Evolutionary conservation across 2,113 vertebrate species (phyloP).

Genomic region (Saimiri boliviensis): DNA sequence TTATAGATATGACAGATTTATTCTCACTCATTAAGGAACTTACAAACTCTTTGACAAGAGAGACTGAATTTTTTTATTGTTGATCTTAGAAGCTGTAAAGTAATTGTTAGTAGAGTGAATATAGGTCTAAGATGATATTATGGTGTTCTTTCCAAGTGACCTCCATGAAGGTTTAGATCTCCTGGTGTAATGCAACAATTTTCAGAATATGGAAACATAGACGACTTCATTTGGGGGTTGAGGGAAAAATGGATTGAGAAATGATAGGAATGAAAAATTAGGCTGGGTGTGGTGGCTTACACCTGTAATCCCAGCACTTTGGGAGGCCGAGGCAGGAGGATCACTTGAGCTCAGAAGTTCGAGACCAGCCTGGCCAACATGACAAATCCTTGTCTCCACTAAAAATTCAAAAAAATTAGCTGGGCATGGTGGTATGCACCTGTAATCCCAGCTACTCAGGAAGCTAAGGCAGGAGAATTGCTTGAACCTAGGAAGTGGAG

Average conservation of each 20-base stretch:
- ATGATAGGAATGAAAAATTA: constrained; percentile 1
- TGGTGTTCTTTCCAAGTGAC: neutral
- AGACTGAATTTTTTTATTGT: neutral
- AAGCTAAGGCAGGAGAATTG: too few relatives aligned
- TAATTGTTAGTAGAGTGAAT: neutral
- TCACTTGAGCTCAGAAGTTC: too few relatives aligned
- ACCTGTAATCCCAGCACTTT: too few relatives aligned
- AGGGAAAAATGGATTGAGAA: neutral
- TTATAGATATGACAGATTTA: neutral
- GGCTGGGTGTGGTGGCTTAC: too few relatives aligned
- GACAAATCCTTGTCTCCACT: too few relatives aligned
- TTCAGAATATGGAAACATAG: neutral
- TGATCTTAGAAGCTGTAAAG: neutral
- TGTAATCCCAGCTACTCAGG: too few relatives aligned
- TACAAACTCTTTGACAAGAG: neutral
- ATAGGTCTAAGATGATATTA: neutral
- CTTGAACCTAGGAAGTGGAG: too few relatives aligned
- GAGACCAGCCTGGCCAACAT: too few relatives aligned
- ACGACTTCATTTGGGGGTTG: neutral
- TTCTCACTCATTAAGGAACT: neutral
- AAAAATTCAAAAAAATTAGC: too few relatives aligned
- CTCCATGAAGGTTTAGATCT: neutral
- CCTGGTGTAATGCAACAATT: neutral
- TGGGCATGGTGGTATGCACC: too few relatives aligned
- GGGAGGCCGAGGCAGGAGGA: too few relatives aligned